A percentile compares a stretch with the other conserved stretches of the same genome.
Evolutionary conservation across 2,888 invertebrate species (phyloP).

Genomic region (Thelaira solivaga): DNA sequence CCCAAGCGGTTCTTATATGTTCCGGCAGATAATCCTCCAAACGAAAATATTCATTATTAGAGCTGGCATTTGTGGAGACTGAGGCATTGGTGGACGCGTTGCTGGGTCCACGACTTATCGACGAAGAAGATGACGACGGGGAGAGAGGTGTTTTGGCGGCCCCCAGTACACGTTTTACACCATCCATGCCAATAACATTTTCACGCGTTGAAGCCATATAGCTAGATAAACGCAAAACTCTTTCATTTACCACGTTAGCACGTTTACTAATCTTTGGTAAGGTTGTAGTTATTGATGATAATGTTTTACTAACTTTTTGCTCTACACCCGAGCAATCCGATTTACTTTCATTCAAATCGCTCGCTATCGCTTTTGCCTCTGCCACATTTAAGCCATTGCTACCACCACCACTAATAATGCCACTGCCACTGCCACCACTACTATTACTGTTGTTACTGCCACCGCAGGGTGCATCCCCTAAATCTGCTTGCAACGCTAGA

Average conservation of each 20-base stretch:
- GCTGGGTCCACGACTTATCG: conserved; percentile 61
- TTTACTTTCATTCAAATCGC: conserved; percentile 27
- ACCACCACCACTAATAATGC: conserved; percentile 46
- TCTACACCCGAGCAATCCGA: conserved; percentile 12
- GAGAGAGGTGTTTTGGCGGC: conserved; percentile 64
- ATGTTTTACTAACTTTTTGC: conserved; percentile 26
- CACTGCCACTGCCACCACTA: conserved; percentile 63
- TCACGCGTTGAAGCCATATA: conserved; percentile 67
- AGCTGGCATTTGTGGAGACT: conserved; percentile 54
- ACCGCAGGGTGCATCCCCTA: conserved; percentile 84
- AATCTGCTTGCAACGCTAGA: conserved; percentile 93
- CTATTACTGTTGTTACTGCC: conserved; percentile 62
- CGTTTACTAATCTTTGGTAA: conserved; percentile 73
- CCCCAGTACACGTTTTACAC: conserved; percentile 62
- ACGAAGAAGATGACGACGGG: conserved; percentile 66
- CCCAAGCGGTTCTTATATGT: conserved; percentile 80
- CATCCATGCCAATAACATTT: conserved; percentile 50
- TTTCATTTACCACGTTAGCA: conserved; percentile 69
- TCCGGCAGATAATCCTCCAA: conserved; percentile 91
- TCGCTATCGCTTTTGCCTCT: not conserved
- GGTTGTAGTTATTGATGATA: conserved; percentile 67
- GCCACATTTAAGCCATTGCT: not conserved
- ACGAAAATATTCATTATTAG: conserved; percentile 81
- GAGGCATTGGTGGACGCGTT: conserved; percentile 59
- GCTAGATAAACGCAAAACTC: conserved; percentile 70